Percentiles rank a stretch among this genome's conserved stretches.
Evolutionary conservation across 2,113 vertebrate genomes (phyloP).

Genomic region (Hyaena hyaena): DNA sequence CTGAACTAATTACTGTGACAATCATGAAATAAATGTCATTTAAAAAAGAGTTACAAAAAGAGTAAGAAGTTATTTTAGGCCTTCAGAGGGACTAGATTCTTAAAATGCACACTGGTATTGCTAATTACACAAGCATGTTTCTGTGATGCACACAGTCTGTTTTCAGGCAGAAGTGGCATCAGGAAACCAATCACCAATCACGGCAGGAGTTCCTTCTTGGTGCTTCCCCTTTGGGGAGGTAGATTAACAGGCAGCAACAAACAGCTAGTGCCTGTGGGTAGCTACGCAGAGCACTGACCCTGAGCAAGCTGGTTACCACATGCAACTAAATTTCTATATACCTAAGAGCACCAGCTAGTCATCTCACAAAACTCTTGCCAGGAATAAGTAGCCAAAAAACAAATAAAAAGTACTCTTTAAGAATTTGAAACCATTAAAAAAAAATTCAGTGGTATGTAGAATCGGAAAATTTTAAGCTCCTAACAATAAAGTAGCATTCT

Average conservation of each 20-base stretch:
- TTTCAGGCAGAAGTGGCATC: not conserved
- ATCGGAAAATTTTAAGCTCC: not conserved
- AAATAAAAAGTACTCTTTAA: slow-evolving; percentile 26
- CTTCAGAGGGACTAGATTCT: slow-evolving; percentile 35
- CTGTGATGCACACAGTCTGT: not conserved
- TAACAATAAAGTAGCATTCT: not conserved
- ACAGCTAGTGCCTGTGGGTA: not conserved
- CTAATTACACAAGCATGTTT: not conserved
- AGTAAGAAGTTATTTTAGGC: slow-evolving; percentile 51
- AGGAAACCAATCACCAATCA: not conserved
- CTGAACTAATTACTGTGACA: slow-evolving; percentile 6
- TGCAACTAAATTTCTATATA: not conserved
- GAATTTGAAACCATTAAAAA: not conserved
- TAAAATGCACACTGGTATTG: not conserved
- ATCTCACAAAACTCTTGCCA: not conserved
- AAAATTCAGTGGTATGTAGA: not conserved
- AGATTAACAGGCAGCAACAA: not conserved
- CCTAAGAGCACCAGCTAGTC: not conserved
- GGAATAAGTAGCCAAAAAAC: not conserved
- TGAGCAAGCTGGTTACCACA: not conserved
- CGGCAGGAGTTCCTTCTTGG: not conserved
- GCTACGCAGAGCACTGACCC: not conserved
- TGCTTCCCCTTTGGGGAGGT: not conserved
- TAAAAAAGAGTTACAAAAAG: not conserved
- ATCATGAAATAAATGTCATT: not conserved